A percentile compares a stretch with the other conserved stretches of the same genome.
Conservation (phyloP, 2,113 vertebrate species). For the Phocoena phocoena region DNA sequence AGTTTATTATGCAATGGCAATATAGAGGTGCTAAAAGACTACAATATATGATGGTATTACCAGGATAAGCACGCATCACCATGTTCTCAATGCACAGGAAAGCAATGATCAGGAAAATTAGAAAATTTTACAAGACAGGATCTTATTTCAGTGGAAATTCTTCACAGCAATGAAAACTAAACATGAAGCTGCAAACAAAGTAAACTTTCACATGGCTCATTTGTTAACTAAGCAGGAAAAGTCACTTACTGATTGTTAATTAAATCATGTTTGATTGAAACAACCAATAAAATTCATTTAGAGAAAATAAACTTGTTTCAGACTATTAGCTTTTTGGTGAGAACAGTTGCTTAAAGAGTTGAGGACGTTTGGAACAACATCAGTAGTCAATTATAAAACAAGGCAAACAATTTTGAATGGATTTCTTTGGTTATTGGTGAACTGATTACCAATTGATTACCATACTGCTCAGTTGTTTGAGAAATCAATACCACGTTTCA, state of each 20-base stretch:
- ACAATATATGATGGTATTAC: background rate
- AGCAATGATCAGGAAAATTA: background rate
- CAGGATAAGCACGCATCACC: background rate
- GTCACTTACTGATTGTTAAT: background rate
- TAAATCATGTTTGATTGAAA: background rate
- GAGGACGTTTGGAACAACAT: background rate
- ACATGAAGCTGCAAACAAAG: background rate
- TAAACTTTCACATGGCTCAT: background rate
- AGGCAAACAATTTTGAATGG: background rate
- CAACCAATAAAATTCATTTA: background rate
- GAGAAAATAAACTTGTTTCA: background rate
- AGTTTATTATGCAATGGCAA: background rate
- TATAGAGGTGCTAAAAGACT: background rate
- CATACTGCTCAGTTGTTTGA: background rate
- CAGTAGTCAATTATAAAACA: background rate
- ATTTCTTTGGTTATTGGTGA: background rate
- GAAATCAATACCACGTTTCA: background rate
- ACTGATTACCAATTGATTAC: background rate
- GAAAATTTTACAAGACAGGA: background rate
- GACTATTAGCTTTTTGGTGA: background rate
- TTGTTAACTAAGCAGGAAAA: background rate
- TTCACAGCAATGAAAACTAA: background rate
- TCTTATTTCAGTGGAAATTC: background rate
- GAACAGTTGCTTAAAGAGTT: constrained; percentile 25
- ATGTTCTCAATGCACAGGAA: background rate